Percentiles rank a stretch among this genome's conserved stretches.
Evolutionary conservation across 1,140 invertebrate species (phyloP).

Genomic region (Heliothis virescens): DNA sequence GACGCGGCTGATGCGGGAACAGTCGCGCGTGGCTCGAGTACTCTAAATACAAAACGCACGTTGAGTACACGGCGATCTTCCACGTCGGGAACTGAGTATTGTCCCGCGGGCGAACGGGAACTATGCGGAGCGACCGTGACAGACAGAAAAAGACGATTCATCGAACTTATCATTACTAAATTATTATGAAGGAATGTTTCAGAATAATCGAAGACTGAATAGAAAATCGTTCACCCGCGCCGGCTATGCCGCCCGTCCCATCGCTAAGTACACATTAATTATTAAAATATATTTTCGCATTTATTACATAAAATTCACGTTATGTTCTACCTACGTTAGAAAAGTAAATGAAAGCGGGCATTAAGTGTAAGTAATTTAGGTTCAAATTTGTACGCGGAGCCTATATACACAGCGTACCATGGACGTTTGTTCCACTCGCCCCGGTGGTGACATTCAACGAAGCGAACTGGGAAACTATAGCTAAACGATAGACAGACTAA

Average conservation of each 20-base stretch:
- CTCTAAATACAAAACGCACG: slow-evolving; percentile 60
- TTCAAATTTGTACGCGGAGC: slow-evolving; percentile 84
- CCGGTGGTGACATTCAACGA: slow-evolving; percentile 64
- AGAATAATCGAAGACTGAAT: slow-evolving; percentile 16
- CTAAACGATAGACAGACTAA: slow-evolving; percentile 61
- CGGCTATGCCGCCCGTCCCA: slow-evolving; percentile 81
- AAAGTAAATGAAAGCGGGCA: slow-evolving; percentile 82
- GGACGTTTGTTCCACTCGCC: slow-evolving; percentile 82
- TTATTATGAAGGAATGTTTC: slow-evolving; percentile 38
- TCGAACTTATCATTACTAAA: slow-evolving; percentile 25
- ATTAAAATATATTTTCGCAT: slow-evolving; percentile 86
- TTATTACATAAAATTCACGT: slow-evolving; percentile 86
- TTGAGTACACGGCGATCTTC: slow-evolving; percentile 75
- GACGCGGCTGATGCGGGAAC: slow-evolving; percentile 49
- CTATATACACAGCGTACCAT: slow-evolving; percentile 85
- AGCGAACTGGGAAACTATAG: slow-evolving; percentile 54
- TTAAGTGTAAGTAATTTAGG: slow-evolving; percentile 80
- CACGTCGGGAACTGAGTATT: slow-evolving; percentile 77
- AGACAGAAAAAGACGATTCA: slow-evolving; percentile 50
- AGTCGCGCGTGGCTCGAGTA: slow-evolving; percentile 38
- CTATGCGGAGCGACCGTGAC: slow-evolving; percentile 52
- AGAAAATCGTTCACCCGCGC: slow-evolving; percentile 76
- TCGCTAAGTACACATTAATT: slow-evolving; percentile 84
- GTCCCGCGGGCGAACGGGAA: slow-evolving; percentile 80
- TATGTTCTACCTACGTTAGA: slow-evolving; percentile 85